Conservation (phyloP, 2,888 invertebrate genomes). For the Temnothorax rugatulus region DNA sequence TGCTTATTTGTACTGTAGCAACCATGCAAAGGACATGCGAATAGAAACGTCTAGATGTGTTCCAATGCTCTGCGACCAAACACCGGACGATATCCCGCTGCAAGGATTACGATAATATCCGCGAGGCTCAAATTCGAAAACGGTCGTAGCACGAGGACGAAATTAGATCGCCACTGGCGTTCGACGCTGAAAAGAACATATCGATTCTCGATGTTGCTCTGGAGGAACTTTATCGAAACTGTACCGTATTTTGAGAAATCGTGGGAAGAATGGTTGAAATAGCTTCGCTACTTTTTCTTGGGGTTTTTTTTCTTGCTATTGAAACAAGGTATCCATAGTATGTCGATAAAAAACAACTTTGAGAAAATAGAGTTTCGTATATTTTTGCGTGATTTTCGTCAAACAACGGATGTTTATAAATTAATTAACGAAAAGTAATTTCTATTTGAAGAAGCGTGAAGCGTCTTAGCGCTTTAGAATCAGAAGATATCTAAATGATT, state of each 20-base stretch:
- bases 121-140: slow-evolving; percentile 41
- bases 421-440: background rate
- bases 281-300: background rate
- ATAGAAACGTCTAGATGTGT: slow-evolving; percentile 5
- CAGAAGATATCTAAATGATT: slow-evolving; percentile 34
- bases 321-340: background rate
- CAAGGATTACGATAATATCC: slow-evolving; percentile 49
- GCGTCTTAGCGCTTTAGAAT: background rate
- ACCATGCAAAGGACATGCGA: slow-evolving; percentile 2
- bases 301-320: background rate
- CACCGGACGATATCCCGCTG: background rate
- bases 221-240: slow-evolving; percentile 37
- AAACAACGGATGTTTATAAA: background rate
- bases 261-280: slow-evolving; percentile 16
- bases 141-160: background rate
- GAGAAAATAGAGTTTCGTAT: background rate
- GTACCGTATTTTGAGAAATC: slow-evolving; percentile 43
- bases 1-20: slow-evolving; percentile 4
- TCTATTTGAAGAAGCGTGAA: background rate
- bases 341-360: slow-evolving; percentile 2
- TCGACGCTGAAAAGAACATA: slow-evolving; percentile 29
- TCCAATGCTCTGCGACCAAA: background rate
- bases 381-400: background rate
- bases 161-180: slow-evolving; percentile 40
- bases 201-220: slow-evolving; percentile 43